Evolutionary conservation across 2,888 invertebrate genomes (phyloP), one percentile per base, ranked within the genome.

Genomic region (Athalia circularis): DNA sequence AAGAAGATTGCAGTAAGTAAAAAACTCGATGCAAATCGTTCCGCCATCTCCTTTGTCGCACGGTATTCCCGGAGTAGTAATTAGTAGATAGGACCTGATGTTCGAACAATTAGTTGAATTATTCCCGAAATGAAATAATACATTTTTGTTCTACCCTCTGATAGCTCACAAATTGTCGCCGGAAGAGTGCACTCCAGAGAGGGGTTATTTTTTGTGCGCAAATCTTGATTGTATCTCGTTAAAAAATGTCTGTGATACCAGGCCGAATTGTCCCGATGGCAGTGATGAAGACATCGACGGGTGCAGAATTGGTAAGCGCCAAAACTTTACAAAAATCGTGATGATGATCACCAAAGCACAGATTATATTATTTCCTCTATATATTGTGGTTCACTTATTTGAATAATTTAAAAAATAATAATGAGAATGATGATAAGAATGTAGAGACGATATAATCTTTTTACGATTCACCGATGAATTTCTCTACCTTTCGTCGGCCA

Each of bases 221-320:
- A 92, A 91, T 57, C 86, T 87, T 8, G 91, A 90, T n/a, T 95
- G 95, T 83, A 89, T 95, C 43, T 82, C 88, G 0, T 80, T 93
- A 2, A 81, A 85, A 0, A 84, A 91, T 74, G 91, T 92, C 0
- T 95, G 95, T 83, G 92, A 95, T 85, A 91, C 90, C 0, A 88
- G 86, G 3, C 52, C 86, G 0, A 91, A 95, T 79, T 95, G 95
- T 84, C 89, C 91, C 0, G 94, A 95, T 89, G 90, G 89, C 52
- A 93, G 93, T 8, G 95, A 95, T 87, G 95, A 95, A 89, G 91
- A 92, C 64, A 83, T 85, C 0, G 83, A 82, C 0, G 92, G 92
- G 77, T 88, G 88, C 64, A 83, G 85, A 3, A 80, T 85, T 76
- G 83, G 86, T 88, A 79, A 78, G 79, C 50, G 57, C 54, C 13